Percentiles rank a stretch among this genome's conserved stretches.
phyloP scores from a whole-genome alignment of 2,888 invertebrate species.

The Ormyrus rosae region DNA sequence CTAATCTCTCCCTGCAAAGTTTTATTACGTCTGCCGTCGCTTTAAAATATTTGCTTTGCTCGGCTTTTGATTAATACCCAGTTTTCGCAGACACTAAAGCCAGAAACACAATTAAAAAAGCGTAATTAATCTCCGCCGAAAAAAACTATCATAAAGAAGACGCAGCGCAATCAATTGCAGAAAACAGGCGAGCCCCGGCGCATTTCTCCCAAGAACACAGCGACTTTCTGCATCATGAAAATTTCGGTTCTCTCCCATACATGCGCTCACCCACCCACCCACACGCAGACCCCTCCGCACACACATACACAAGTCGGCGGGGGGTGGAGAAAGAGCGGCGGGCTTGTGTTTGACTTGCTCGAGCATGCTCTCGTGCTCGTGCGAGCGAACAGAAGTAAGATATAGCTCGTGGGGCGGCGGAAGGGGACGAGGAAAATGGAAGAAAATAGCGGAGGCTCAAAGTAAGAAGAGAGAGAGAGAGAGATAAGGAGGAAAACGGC shows the following conservation, averaged over 20 bases:
- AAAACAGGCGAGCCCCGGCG: too few species aligned
- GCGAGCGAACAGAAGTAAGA: slow-evolving; percentile 45
- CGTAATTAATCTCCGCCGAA: too few species aligned
- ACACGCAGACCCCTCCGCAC: background rate
- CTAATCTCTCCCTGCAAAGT: too few species aligned
- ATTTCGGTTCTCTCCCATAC: background rate
- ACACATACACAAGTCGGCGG: background rate
- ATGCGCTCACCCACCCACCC: too few species aligned
- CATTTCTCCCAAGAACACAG: too few species aligned
- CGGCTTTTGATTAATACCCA: too few species aligned
- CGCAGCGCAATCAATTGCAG: too few species aligned
- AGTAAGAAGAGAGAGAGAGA: slow-evolving; percentile 43
- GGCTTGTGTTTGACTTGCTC: slow-evolving; percentile 46
- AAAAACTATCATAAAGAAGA: too few species aligned
- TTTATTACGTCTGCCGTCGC: too few species aligned
- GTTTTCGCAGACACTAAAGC: too few species aligned
- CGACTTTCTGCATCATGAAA: background rate
- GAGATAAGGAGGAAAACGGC: slow-evolving; percentile 37
- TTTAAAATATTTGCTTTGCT: too few species aligned
- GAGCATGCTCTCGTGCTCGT: slow-evolving; percentile 33
- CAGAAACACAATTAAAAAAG: too few species aligned
- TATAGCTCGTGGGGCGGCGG: slow-evolving; percentile 32
- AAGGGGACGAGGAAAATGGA: slow-evolving; percentile 36
- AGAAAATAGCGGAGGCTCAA: slow-evolving; percentile 38
- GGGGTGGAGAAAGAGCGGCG: background rate